Percentiles rank a stretch among this genome's conserved stretches.
phyloP scores from a whole-genome alignment of 2,113 vertebrate genomes.

The Fregetta grallaria region DNA sequence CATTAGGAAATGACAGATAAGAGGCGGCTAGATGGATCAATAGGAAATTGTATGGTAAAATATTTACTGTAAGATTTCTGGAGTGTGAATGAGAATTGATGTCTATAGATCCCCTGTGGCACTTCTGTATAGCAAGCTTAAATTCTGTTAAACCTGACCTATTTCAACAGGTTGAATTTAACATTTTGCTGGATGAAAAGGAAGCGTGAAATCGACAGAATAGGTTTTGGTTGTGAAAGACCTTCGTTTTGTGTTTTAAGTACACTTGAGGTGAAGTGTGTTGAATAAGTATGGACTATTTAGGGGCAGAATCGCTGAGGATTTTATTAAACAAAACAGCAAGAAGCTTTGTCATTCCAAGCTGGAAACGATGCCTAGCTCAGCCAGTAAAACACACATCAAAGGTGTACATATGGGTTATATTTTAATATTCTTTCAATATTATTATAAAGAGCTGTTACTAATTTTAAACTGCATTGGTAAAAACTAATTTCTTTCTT shows the following conservation, averaged over 20 bases:
- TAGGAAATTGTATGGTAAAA: constrained; percentile 33
- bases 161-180: constrained; percentile 39
- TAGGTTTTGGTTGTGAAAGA: not conserved
- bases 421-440: constrained; percentile 63
- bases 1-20: not conserved
- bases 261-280: not conserved
- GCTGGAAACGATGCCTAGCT: constrained; percentile 59
- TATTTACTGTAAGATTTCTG: constrained; percentile 37
- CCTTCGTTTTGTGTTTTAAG: not conserved
- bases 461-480: constrained; percentile 67
- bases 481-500: constrained; percentile 4
- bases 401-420: constrained; percentile 70
- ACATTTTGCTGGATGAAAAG: constrained; percentile 22
- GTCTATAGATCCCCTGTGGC: not conserved
- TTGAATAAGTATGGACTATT: not conserved
- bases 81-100: constrained; percentile 14
- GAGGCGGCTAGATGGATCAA: not conserved
- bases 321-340: constrained; percentile 62
- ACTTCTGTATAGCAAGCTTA: constrained; percentile 5
- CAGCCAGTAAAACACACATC: constrained; percentile 59
- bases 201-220: not conserved
- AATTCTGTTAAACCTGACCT: constrained; percentile 35
- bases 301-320: not conserved
- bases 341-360: constrained; percentile 61
- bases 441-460: constrained; percentile 63